Evolutionary conservation across 2,888 invertebrate genomes (phyloP), one percentile per base, ranked within the genome.

Genomic region (Lucinisca nassula): DNA sequence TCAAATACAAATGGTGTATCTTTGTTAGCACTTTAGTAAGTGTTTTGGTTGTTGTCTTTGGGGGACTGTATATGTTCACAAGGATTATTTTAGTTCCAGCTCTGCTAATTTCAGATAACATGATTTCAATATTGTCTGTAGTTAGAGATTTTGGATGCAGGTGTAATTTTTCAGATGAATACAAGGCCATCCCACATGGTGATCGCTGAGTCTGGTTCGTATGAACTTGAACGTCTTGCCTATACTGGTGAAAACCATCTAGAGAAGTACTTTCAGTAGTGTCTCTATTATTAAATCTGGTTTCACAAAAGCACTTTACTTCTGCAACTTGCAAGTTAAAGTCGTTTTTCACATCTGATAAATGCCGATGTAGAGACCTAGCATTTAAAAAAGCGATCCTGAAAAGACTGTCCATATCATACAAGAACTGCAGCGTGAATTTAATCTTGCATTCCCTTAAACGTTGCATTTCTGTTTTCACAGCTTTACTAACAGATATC

Each of bases 321-420:
- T n/a, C n/a, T n/a, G n/a, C n/a, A n/a, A n/a, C n/a, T n/a, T n/a
- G n/a, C n/a, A n/a, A n/a, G n/a, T n/a, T n/a, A n/a, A n/a, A n/a
- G n/a, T n/a, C n/a, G n/a, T n/a, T n/a, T n/a, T n/a, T n/a, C n/a
- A n/a, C n/a, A n/a, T n/a, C n/a, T n/a, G n/a, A n/a, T n/a, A n/a
- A n/a, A n/a, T n/a, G n/a, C n/a, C n/a, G n/a, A n/a, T n/a, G 21
- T 51, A 12, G 21, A 51, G 21, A 21, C 51, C 79, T 73, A 8
- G 83, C 82, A 82, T 88, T 88, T n/a, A 83, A 79, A 70, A 85
- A 88, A 21, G 40, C 74, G 6, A 83, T 12, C n/a, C 35, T 70
- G 49, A 70, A 77, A 12, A 73, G 32, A 30, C n/a, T n/a, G n/a
- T n/a, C 49, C 45, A 70, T 67, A 32, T 30, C 45, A 27, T 79